A percentile compares a stretch with the other conserved stretches of the same genome.
phyloP scores from a whole-genome alignment of 2,888 invertebrate genomes.

The Emesis furor region DNA sequence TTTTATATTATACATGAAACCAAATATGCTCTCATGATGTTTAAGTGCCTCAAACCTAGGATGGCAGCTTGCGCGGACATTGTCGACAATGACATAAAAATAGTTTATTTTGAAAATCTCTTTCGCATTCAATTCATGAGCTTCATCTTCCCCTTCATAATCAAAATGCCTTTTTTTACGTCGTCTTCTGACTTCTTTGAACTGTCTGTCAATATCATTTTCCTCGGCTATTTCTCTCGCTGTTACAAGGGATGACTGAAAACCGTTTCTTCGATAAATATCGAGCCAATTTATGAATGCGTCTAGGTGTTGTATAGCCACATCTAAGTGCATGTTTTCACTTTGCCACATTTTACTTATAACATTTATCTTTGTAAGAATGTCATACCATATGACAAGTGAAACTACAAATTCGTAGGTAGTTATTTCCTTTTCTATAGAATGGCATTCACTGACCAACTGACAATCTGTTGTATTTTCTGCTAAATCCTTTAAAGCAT shows the following conservation, averaged over 20 bases:
- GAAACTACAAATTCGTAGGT: neutral
- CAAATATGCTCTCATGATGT: constrained; percentile 35
- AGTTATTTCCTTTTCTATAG: constrained; percentile 47
- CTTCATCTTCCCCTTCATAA: no score
- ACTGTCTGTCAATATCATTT: constrained; percentile 14
- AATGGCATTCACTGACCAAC: constrained; percentile 56
- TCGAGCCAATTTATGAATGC: no score
- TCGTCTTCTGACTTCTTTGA: no score
- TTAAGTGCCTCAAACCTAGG: constrained; percentile 22
- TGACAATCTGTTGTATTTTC: constrained; percentile 48
- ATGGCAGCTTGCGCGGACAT: no score
- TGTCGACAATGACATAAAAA: no score
- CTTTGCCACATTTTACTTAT: constrained; percentile 48
- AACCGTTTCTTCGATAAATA: no score
- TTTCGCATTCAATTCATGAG: no score
- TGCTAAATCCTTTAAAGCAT: constrained; percentile 33
- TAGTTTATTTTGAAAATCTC: no score
- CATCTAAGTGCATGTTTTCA: constrained; percentile 44
- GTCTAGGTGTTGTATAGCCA: neutral
- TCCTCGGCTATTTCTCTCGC: constrained; percentile 47
- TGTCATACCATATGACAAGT: no score
- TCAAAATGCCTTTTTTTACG: no score
- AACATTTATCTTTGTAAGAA: no score
- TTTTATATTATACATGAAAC: constrained; percentile 24
- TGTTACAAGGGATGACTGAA: neutral